These are phyloP conservation scores for Apocrypta bakeri DNA, from an alignment of 1,140 invertebrate genomes.

Conservation along the genomic window DNA sequence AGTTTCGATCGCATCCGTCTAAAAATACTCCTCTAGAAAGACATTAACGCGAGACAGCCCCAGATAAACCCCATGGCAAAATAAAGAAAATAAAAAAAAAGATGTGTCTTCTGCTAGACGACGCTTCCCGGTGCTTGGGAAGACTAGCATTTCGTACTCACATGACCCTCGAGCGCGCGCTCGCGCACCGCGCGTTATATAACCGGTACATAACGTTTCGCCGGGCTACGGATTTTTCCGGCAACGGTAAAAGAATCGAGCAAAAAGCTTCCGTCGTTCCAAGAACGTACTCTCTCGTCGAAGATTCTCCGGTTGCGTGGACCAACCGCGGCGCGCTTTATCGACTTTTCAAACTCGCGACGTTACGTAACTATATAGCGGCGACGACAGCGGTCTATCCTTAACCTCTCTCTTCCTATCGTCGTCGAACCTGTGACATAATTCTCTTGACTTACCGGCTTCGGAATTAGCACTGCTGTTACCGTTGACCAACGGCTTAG, in stretches of 20 bases:
- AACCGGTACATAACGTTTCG: neutral
- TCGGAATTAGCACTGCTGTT: conserved; percentile 38
- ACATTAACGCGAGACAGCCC: no score
- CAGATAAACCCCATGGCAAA: neutral
- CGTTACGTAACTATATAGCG: conserved; percentile 42
- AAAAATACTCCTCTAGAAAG: neutral
- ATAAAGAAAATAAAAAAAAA: no score
- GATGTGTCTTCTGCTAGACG: conserved; percentile 30
- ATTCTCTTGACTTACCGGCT: neutral
- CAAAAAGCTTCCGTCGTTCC: no score
- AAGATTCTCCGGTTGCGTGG: conserved; percentile 37
- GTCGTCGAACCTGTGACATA: neutral
- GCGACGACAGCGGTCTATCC: neutral
- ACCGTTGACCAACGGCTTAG: conserved; percentile 64
- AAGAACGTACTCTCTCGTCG: no score
- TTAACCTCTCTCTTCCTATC: neutral
- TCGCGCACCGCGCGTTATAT: conserved; percentile 13
- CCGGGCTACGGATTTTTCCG: neutral
- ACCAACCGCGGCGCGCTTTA: conserved; percentile 35
- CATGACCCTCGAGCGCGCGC: neutral
- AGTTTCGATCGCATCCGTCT: neutral
- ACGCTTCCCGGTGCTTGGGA: conserved; percentile 14
- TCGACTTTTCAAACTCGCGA: conserved; percentile 42
- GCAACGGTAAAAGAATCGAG: no score
- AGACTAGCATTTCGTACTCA: neutral